Percentiles rank a stretch among this genome's conserved stretches.
These are phyloP conservation scores for Orbicella faveolata DNA, from an alignment of 64 coral and sea anemone species.

Conservation along the genomic window DNA sequence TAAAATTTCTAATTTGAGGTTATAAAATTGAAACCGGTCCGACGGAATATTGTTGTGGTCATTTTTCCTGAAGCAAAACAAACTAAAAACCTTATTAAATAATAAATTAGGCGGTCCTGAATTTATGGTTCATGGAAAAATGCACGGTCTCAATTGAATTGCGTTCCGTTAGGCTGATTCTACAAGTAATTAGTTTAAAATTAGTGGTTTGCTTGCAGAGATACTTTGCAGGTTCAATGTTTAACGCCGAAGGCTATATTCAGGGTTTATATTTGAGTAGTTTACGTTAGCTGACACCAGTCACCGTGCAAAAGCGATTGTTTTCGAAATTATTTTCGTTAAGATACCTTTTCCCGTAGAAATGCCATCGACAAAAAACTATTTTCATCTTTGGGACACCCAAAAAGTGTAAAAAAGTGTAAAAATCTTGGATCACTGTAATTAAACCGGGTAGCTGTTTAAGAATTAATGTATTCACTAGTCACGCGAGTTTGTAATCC, in stretches of 20 bases:
- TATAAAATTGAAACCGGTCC: neutral
- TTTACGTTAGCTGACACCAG: neutral
- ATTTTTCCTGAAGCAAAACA: neutral
- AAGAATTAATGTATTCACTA: neutral
- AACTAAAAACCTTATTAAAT: slow-evolving; percentile 1
- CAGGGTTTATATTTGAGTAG: neutral
- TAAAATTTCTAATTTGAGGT: neutral
- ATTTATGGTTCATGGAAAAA: neutral
- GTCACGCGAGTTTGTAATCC: neutral
- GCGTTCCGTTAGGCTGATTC: neutral
- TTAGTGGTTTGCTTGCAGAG: neutral
- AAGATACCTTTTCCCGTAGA: too few species aligned
- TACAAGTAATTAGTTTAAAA: neutral
- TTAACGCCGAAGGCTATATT: neutral
- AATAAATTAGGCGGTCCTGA: slow-evolving; percentile 3
- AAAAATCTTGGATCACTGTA: too few species aligned
- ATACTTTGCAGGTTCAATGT: neutral
- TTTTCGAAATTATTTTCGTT: too few species aligned
- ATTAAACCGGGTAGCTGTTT: neutral
- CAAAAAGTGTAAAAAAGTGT: too few species aligned
- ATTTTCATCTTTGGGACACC: too few species aligned
- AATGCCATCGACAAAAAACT: too few species aligned
- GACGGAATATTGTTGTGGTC: neutral
- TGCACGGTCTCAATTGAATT: neutral
- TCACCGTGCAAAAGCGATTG: too few species aligned